phyloP scores from a whole-genome alignment of 2,797 vertebrate species.

The Oryzias dopingdopingensis region DNA sequence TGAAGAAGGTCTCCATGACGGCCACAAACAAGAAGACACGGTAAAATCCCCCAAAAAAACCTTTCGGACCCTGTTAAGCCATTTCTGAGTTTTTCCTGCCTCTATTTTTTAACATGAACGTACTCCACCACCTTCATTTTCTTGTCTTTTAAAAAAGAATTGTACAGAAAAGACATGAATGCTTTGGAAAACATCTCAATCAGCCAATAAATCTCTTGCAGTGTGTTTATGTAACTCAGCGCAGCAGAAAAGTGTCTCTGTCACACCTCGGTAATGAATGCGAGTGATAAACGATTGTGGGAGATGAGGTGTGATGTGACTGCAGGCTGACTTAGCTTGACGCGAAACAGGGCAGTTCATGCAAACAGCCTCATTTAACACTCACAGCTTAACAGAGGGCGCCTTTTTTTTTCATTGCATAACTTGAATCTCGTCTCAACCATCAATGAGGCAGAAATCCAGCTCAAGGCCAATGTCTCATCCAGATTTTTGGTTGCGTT shows the following conservation, averaged over 20 bases:
- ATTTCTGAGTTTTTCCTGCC: not conserved
- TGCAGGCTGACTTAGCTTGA: slow-evolving; percentile 20
- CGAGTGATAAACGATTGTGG: slow-evolving; percentile 42
- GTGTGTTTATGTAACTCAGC: slow-evolving; percentile 20
- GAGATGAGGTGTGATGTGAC: slow-evolving; percentile 36
- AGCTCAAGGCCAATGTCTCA: slow-evolving; percentile 47
- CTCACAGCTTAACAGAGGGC: slow-evolving; percentile 19
- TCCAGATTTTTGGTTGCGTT: slow-evolving; percentile 58
- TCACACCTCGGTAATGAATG: slow-evolving; percentile 38
- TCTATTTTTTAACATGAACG: slow-evolving; percentile 6
- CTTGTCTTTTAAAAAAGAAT: not conserved
- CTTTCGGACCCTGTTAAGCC: not conserved
- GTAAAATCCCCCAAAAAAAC: slow-evolving; percentile 67
- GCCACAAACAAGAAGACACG: slow-evolving; percentile 86
- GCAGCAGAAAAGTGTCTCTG: slow-evolving; percentile 22
- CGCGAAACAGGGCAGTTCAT: slow-evolving; percentile 34
- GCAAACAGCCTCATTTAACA: slow-evolving; percentile 18
- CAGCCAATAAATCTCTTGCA: slow-evolving; percentile 29
- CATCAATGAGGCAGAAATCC: slow-evolving; percentile 32
- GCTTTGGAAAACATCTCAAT: slow-evolving; percentile 24
- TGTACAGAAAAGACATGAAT: slow-evolving; percentile 12
- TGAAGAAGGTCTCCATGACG: slow-evolving; percentile 86
- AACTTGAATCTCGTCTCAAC: slow-evolving; percentile 57
- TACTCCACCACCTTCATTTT: not conserved
- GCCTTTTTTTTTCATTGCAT: slow-evolving; percentile 19